Base-by-base conservation (phyloP, 2,113 vertebrate genomes). In the Trichomycterus rosablanca region DNA sequence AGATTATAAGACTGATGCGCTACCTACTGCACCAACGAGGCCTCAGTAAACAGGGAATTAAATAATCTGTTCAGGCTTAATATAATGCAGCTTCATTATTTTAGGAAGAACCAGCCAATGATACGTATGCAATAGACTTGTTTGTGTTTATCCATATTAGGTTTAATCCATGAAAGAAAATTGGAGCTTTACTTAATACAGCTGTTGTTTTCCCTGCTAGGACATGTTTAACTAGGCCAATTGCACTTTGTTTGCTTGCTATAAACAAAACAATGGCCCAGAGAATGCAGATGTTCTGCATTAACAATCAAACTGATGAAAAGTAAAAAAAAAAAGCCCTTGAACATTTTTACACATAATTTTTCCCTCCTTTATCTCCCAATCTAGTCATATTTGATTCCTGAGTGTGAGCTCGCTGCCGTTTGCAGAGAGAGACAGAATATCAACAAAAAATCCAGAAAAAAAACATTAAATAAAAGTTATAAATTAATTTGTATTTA, bases 181-280 rank as follows among this genome's bases (percentile, higher is more conserved):
- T 60, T 16, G 52, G 59, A 59, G 18, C 30, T 48, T 68, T 34
- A 52, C 7, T 50, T 53, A 61, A 18, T 7, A 67, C n/a, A 66
- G 15, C 18, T 39, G 39, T 11, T 12, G 22, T 43, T 65, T 51
- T 53, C 30, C 22, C 15, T 26, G 39, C 42, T 15, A 23, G 35
- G 32, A 16, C 24, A 11, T 71, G 71, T 59, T 55, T 75, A 79
- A 79, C 73, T 76, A 75, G 72, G 66, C 61, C 12, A 62, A 64
- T 68, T 80, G 52, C 67, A 76, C 55, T 1, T n/a, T n/a, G n/a
- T n/a, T n/a, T n/a, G n/a, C n/a, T n/a, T 79, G 72, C 73, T 68
- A 70, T 75, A 78, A 76, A 79, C 73, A 73, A 72, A 70, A 74
- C 72, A 46, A 22, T 4, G n/a, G 60, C 61, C 53, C 18, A 63